These are phyloP conservation scores for Atopsyche davidsoni DNA, from an alignment of 1,140 invertebrate genomes.

Conservation along the genomic window DNA sequence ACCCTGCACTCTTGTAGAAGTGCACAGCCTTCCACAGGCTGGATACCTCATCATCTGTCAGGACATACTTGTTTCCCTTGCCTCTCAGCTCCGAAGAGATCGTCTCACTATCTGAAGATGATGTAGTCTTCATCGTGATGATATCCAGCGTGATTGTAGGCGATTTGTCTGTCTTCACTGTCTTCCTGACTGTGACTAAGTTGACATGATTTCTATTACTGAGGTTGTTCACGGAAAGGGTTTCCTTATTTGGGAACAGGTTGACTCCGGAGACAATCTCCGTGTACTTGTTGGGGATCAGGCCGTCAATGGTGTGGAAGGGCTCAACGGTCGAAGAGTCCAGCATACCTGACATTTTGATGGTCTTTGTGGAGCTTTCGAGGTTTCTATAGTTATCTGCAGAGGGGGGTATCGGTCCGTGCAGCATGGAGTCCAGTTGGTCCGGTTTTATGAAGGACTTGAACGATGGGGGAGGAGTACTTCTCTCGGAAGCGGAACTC, in stretches of 20 bases:
- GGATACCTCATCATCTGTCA: conserved; percentile 10
- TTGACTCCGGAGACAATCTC: conserved; percentile 20
- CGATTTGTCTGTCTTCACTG: conserved; percentile 17
- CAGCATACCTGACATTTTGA: conserved; percentile 12
- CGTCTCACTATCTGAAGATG: not conserved
- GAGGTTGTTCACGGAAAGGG: conserved; percentile 2
- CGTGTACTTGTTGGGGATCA: conserved; percentile 25
- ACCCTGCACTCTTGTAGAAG: conserved; percentile 4
- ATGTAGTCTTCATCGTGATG: conserved; percentile 9
- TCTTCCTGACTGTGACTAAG: conserved; percentile 23
- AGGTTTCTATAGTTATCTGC: conserved; percentile 1
- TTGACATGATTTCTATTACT: conserved; percentile 16
- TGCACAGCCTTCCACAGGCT: conserved; percentile 1
- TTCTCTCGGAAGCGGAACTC: conserved; percentile 3
- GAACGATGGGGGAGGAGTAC: conserved; percentile 16
- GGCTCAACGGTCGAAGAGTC: conserved; percentile 18
- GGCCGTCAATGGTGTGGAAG: conserved; percentile 19
- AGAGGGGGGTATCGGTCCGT: not conserved
- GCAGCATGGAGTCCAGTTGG: conserved; percentile 4
- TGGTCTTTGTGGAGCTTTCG: not conserved
- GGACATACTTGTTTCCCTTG: conserved; percentile 19
- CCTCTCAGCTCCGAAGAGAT: conserved; percentile 9
- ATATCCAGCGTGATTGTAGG: conserved; percentile 24
- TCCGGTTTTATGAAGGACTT: conserved; percentile 25
- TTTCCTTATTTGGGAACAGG: conserved; percentile 17